Evolutionary conservation across 1,140 invertebrate species (phyloP).

Genomic region (Diabrotica undecimpunctata): DNA sequence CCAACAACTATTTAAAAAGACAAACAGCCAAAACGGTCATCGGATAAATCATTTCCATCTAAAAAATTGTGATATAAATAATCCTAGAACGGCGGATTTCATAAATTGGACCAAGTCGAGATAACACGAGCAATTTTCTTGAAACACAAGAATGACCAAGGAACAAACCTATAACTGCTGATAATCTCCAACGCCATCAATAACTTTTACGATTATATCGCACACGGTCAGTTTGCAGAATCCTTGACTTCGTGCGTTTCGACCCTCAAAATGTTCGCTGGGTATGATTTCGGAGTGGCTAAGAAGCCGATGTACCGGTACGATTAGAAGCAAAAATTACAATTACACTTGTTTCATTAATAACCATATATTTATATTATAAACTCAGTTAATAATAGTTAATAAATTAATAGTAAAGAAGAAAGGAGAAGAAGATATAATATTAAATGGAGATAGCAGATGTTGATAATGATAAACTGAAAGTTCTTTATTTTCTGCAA

Average conservation of each 20-base stretch:
- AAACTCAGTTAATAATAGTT: too few relatives aligned
- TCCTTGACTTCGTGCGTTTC: conserved; percentile 16
- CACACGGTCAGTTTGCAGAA: conserved; percentile 37
- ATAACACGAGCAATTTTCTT: conserved; percentile 41
- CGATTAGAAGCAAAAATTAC: too few relatives aligned
- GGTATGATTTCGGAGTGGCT: too few relatives aligned
- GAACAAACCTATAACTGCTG: conserved; percentile 44
- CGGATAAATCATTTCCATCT: conserved; percentile 3
- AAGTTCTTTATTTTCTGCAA: too few relatives aligned
- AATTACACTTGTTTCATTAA: too few relatives aligned
- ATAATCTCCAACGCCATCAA: conserved; percentile 44
- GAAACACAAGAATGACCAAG: conserved; percentile 44
- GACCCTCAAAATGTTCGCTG: conserved; percentile 5
- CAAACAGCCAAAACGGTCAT: background rate
- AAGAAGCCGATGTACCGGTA: too few relatives aligned
- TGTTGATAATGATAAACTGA: too few relatives aligned
- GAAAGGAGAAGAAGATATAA: too few relatives aligned
- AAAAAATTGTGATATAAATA: conserved; percentile 22
- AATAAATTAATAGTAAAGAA: too few relatives aligned
- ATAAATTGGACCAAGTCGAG: conserved; percentile 33
- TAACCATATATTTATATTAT: too few relatives aligned
- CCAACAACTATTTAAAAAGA: background rate
- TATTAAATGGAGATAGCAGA: too few relatives aligned
- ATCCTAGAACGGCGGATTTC: conserved; percentile 8
- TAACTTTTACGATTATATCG: conserved; percentile 45